phyloP scores from a whole-genome alignment of 2,797 vertebrate species.

The Miichthys miiuy region DNA sequence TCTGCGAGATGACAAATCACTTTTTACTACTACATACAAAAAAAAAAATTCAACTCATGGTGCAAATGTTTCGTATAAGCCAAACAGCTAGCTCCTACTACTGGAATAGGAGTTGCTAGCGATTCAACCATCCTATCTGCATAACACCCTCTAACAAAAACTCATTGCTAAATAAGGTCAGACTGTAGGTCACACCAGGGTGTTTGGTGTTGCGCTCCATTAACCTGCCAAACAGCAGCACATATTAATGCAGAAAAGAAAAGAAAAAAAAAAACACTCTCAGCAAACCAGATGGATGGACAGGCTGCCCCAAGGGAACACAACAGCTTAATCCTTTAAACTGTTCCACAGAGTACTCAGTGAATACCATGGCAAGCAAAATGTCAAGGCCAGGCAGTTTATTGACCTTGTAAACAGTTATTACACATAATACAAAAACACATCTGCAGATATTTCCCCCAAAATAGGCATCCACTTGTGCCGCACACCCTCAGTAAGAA shows the following conservation, averaged over 20 bases:
- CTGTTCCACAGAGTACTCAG: slow-evolving; percentile 76
- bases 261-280: slow-evolving; percentile 34
- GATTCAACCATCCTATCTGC: slow-evolving; percentile 38
- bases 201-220: slow-evolving; percentile 77
- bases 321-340: slow-evolving; percentile 85
- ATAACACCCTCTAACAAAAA: slow-evolving; percentile 46
- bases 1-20: slow-evolving; percentile 54
- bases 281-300: slow-evolving; percentile 67
- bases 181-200: slow-evolving; percentile 68
- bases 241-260: slow-evolving; percentile 67
- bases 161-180: slow-evolving; percentile 74
- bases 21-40: slow-evolving; percentile 42
- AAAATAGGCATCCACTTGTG: slow-evolving; percentile 61
- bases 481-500: slow-evolving; percentile 58
- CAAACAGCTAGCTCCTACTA: neutral
- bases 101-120: neutral
- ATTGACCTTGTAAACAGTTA: slow-evolving; percentile 81
- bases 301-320: slow-evolving; percentile 71
- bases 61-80: slow-evolving; percentile 18
- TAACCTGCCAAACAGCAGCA: slow-evolving; percentile 75
- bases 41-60: slow-evolving; percentile 28
- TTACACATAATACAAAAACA: slow-evolving; percentile 62
- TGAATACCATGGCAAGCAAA: slow-evolving; percentile 79
- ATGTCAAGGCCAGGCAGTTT: slow-evolving; percentile 75
- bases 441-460: slow-evolving; percentile 46